Base-by-base conservation (phyloP, 2,888 invertebrate species). In the Pristionchus japonicus region DNA sequence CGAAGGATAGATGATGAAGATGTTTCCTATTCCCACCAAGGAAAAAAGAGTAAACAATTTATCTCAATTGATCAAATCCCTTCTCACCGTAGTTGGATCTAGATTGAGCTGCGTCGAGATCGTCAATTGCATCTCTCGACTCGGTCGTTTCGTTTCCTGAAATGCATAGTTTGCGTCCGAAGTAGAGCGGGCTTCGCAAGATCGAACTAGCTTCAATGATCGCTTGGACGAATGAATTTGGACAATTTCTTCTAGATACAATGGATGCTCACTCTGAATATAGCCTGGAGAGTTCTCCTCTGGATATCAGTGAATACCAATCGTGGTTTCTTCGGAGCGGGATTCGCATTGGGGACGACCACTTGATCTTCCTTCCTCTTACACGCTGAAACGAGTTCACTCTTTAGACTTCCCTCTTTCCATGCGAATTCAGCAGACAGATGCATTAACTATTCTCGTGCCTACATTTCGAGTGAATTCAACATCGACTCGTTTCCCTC, bases 291-390 rank as follows among this genome's bases (percentile, higher is more conserved):
- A 95, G 99, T 99, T 96, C 99, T 97, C 95, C 99, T 97, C 96
- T 99, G 99, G 95, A 99, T 97, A 96, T 99, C 99, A 95, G 99
- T 99, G 96, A 99, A 99, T 96, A 99, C 99, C 96, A 99, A 97
- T 95, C 99, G 97, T 93, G 99, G 99, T 96, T 99, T 99, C 96
- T 99, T 99, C 9, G 92, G 92, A 15, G 89, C 89, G 40, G 84
- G 86, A 31, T 20, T 77, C 27, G 90, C 84, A 34, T 40, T 86
- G 3, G 88, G n/a, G 23, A 86, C 47, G 13, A 89, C 88, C n/a
- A 88, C 57, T 17, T 88, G 89, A 74, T 94, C 94, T 83, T 94
- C 94, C 89, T 93, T 94, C 61, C 94, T 89, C 87, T 94, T 94
- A 88, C 94, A 94, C 17, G 94, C 94, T 93, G 91, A 87, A 92